Percentiles rank a stretch among this genome's conserved stretches.
Evolutionary conservation across 2,113 vertebrate species (phyloP).

Genomic region (Pollimyrus isidori): DNA sequence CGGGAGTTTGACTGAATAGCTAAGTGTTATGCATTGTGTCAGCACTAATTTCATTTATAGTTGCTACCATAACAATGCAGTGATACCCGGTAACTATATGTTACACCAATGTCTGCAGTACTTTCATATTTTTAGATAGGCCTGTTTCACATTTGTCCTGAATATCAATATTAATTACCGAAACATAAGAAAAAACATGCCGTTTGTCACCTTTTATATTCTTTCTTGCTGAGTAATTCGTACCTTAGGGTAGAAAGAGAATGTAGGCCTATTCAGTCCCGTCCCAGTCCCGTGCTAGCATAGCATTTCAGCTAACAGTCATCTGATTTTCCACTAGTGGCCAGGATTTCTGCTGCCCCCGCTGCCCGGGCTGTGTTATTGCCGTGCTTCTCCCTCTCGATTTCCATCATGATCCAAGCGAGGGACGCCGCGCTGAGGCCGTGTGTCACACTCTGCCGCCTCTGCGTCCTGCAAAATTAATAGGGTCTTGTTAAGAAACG

Average conservation of each 20-base stretch:
- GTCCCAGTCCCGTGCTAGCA: neutral
- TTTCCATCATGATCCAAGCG: neutral
- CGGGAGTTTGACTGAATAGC: neutral
- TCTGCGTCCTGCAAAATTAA: neutral
- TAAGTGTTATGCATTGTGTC: neutral
- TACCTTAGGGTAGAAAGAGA: neutral
- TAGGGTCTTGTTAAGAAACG: neutral
- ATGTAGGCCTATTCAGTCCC: neutral
- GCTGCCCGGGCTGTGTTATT: neutral
- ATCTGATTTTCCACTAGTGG: neutral
- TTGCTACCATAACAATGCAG: slow-evolving; percentile 1
- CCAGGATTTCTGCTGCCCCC: neutral
- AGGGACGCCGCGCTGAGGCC: neutral
- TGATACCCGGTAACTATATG: neutral
- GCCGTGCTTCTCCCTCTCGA: neutral
- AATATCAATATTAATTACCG: neutral
- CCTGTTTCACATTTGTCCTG: neutral
- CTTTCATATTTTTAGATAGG: neutral
- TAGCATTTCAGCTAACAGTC: neutral
- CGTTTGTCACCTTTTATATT: neutral
- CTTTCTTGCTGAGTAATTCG: neutral
- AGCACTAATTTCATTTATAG: neutral
- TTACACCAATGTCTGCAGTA: neutral
- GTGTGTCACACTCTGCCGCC: neutral
- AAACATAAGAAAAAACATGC: neutral